Evolutionary conservation across 2,888 invertebrate genomes (phyloP), one percentile per base, ranked within the genome.

Genomic region (Spatulosminthurus flaviceps): DNA sequence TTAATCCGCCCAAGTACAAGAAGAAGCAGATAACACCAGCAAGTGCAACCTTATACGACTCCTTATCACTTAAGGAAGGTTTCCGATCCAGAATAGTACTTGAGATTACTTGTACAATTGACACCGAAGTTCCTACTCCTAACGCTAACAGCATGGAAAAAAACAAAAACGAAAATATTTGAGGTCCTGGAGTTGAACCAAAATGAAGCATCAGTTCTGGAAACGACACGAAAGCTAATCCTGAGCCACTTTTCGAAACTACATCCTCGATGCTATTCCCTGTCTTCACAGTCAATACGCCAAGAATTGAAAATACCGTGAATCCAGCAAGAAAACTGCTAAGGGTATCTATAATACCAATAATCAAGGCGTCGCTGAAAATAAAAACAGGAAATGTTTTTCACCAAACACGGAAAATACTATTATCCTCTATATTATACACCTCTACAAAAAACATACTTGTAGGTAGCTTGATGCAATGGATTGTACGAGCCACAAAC

Each of bases 131-230:
- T 29, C 75, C 75, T 2, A 75, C 29, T 21, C 75, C 75, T 9
- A 75, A 64, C 13, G 64, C 24, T 2, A 75, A 16, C 19, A 75
- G 24, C 75, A 75, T 75, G 1, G 34, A 1, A 22, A 75, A 75
- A 41, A 75, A 75, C 11, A 75, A 11, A 21, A 64, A 19, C 2
- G 61, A 75, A 29, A 75, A 34, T 5, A 29, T 19, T 21, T 75
- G 64, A 7, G 75, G 34, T 11, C 22, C 9, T 5, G 13, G 2
- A 4, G 1, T 2, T 2, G 4, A 1, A 1, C 28, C 28, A 34
- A 64, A 75, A 28, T 26, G n/a, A n/a, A 75, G 64, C n/a, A 75
- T 28, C 21, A 75, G 21, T 11, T 61, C 75, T 21, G 75, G 75
- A 24, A 60, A 75, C 1, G 75, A 75, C 13, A 75, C 26, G 21